Evolutionary conservation across 2,113 vertebrate species (phyloP).

Genomic region (Bos taurus): ARS-UCD2.0 NC_037344.1:9328001-9328500

Average conservation of each 20-base stretch:
- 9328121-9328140: not conserved
- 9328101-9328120: not conserved
- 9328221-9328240: not conserved
- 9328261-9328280: not conserved
- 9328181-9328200: not conserved
- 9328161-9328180: not conserved
- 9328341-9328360: conserved; percentile 10
- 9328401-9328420: not conserved
- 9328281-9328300: not conserved
- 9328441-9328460: not conserved
- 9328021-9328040: not conserved
- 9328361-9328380: not conserved
- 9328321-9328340: not conserved
- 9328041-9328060: not conserved
- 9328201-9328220: not conserved
- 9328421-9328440: not conserved
- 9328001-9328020: not conserved
- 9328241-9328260: conserved; percentile 23
- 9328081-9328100: not conserved
- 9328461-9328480: not conserved
- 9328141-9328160: not conserved
- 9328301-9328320: not conserved
- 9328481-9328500: not conserved
- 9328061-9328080: not conserved
- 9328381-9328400: not conserved